phyloP scores from a whole-genome alignment of 2,888 invertebrate genomes.

The Eupithecia dodoneata region DNA sequence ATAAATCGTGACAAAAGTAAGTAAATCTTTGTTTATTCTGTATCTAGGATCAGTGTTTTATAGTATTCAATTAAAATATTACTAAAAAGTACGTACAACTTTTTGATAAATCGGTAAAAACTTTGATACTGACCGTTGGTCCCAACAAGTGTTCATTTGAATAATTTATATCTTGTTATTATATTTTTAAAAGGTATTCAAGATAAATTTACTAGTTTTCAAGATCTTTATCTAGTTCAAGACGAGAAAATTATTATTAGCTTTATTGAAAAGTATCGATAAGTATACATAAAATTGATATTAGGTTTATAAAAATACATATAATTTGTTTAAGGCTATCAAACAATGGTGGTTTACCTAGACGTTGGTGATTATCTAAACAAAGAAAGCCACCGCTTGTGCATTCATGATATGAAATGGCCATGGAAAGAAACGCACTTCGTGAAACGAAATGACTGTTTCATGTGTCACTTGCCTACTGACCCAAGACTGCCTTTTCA shows the following conservation, averaged over 20 bases:
- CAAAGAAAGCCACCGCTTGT: constrained; percentile 30
- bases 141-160: no score
- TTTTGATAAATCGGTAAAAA: no score
- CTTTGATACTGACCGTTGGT: no score
- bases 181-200: constrained; percentile 15
- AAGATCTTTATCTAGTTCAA: no score
- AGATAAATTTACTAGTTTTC: background rate
- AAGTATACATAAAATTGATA: background rate
- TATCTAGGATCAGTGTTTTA: no score
- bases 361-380: constrained; percentile 28
- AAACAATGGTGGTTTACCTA: constrained; percentile 25
- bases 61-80: no score
- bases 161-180: no score
- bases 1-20: no score
- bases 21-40: no score
- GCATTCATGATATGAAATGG: constrained; percentile 32
- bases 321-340: constrained; percentile 21
- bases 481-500: constrained; percentile 28
- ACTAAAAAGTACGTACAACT: no score
- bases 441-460: constrained; percentile 24
- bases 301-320: constrained; percentile 8
- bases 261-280: constrained; percentile 2
- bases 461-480: constrained; percentile 18
- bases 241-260: background rate
- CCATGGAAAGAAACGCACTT: constrained; percentile 36